Base-by-base conservation (phyloP, 2,113 vertebrate species). In the Alligator sinensis region DNA sequence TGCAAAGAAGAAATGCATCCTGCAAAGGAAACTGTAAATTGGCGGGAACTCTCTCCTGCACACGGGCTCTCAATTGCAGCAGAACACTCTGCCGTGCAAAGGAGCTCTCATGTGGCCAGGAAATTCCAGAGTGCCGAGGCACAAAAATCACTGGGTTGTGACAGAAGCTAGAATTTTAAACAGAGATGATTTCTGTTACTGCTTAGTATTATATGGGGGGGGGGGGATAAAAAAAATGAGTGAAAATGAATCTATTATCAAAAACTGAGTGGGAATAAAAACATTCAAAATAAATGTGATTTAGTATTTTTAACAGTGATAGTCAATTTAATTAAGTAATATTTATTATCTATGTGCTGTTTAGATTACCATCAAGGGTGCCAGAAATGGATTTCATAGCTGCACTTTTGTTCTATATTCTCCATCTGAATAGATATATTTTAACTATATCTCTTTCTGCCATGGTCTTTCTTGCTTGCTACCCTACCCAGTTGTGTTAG, bases 301-400 rank as follows among this genome's bases (percentile, higher is more conserved):
- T 94, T 91, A 1, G 66, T 64, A 24, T 13, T 11, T 84, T 89
- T 78, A 91, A 92, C 87, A 84, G 57, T 91, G 87, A 89, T 92
- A 94, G 96, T 66, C 95, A 77, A 81, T 94, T 96, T 87, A 95
- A 96, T 97, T 97, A 93, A 61, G 61, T 92, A 94, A 94, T 82
- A 24, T 77, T 91, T 93, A 96, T 92, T 80, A 84, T 84, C 72
- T 17, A 66, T 54, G 64, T 63, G 25, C 78, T 82, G 90, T 77
- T 78, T 78, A 90, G 68, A 85, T 74, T 81, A 93, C 28, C 62
- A 47, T 80, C 83, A 87, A 77, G 17, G 18, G 8, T 89, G 91
- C 83, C 94, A 82, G 55, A 91, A 94, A 86, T 62, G 22, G 3
- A 34, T 84, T 92, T 81, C 58, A 84, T 91, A 86, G 47, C 47